These are phyloP conservation scores for Rhineura floridana DNA, from an alignment of 2,113 vertebrate genomes.

Conservation along the genomic window DNA sequence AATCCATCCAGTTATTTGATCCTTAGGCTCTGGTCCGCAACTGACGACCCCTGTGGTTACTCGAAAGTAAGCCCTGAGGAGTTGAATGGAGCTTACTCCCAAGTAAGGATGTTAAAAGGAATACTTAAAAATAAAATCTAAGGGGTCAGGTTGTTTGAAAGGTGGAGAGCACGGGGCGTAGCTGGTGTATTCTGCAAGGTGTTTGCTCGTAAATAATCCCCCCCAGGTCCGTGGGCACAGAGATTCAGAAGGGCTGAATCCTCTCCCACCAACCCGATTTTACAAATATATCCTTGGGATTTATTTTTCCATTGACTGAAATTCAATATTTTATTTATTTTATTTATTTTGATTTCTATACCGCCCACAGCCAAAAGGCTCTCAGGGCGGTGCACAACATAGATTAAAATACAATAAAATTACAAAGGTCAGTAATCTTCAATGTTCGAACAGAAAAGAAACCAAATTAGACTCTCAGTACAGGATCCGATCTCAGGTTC, in stretches of 20 bases:
- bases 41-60: not conserved
- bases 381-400: too few species aligned
- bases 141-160: not conserved
- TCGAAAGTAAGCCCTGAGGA: not conserved
- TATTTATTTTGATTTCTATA: too few species aligned
- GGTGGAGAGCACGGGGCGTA: fast-evolving
- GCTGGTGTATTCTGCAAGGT: not conserved
- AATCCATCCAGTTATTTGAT: not conserved
- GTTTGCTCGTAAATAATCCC: not conserved
- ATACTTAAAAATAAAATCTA: not conserved
- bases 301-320: not conserved
- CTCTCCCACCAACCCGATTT: not conserved
- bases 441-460: too few species aligned
- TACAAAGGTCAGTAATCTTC: too few species aligned
- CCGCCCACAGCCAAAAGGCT: too few species aligned
- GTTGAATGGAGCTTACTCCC: not conserved
- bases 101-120: too few species aligned
- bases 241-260: too few species aligned
- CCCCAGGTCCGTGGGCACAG: too few species aligned
- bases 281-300: not conserved
- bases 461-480: not conserved
- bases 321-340: too few species aligned
- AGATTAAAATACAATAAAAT: too few species aligned
- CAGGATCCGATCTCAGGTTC: not conserved
- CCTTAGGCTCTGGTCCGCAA: too few species aligned